phyloP scores from a whole-genome alignment of 2,113 vertebrate species.

The Struthidea cinerea region DNA sequence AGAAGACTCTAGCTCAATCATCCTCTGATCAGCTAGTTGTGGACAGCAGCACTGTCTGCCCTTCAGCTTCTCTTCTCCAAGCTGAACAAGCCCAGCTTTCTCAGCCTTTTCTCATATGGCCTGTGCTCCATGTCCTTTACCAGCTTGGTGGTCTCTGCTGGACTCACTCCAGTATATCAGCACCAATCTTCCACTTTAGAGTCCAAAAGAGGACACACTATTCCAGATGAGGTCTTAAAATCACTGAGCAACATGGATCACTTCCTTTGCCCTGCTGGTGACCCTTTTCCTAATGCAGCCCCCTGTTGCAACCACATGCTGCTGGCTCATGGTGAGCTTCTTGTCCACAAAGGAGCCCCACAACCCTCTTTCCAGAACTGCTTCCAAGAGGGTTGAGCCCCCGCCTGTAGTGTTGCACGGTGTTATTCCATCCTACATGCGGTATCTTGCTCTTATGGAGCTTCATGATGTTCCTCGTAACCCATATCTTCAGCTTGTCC shows the following conservation, averaged over 20 bases:
- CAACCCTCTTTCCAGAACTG: background rate
- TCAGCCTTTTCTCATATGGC: background rate
- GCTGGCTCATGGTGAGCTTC: background rate
- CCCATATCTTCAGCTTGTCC: background rate
- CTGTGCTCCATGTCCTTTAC: background rate
- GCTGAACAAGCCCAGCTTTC: background rate
- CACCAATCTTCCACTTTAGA: background rate
- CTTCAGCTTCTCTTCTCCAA: background rate
- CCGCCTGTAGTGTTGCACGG: background rate
- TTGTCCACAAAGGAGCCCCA: background rate
- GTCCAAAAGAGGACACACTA: background rate
- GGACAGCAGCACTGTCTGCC: background rate
- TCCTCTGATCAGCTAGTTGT: background rate
- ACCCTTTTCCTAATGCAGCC: background rate
- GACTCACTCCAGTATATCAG: background rate
- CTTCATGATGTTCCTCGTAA: background rate
- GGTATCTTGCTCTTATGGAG: background rate
- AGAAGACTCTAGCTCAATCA: background rate
- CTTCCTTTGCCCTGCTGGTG: background rate
- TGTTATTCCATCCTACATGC: background rate
- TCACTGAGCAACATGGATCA: background rate
- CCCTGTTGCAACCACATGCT: background rate
- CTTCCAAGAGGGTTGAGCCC: background rate
- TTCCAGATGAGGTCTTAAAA: background rate
- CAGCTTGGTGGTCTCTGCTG: background rate